These are phyloP conservation scores for Lepus timidus DNA, from an alignment of 2,113 vertebrate species.

Conservation along the genomic window DNA sequence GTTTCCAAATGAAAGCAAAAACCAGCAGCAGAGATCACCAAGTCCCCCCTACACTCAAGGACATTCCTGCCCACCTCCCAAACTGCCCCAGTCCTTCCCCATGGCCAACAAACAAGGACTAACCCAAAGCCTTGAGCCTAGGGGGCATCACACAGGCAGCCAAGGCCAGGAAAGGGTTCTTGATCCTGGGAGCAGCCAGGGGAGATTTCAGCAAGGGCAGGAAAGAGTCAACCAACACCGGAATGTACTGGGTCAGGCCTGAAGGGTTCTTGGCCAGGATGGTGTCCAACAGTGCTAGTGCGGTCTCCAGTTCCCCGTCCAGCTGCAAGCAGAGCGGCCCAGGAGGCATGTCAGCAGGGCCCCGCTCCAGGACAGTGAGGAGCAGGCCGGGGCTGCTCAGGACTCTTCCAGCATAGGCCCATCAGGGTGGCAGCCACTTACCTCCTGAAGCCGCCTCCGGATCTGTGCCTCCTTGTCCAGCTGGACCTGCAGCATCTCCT, in stretches of 20 bases:
- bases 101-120: constrained; percentile 67
- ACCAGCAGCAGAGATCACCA: neutral
- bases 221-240: constrained; percentile 91
- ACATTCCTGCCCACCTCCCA: neutral
- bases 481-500: constrained; percentile 96
- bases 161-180: constrained; percentile 92
- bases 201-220: constrained; percentile 95
- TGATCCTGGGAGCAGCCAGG: constrained; percentile 93
- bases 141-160: constrained; percentile 93
- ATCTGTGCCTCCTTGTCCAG: constrained; percentile 94
- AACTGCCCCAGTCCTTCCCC: neutral
- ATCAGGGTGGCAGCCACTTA: constrained; percentile 47
- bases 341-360: neutral
- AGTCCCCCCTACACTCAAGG: neutral
- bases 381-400: neutral
- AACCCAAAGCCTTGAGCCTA: constrained; percentile 93
- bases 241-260: constrained; percentile 94
- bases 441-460: constrained; percentile 93
- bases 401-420: rapidly evolving
- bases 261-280: constrained; percentile 90
- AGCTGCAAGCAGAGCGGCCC: constrained; percentile 87
- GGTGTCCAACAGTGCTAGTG: constrained; percentile 91
- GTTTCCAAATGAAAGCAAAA: neutral
- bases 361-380: no score
- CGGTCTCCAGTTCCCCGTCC: constrained; percentile 91